phyloP scores from a whole-genome alignment of 2,113 vertebrate genomes.

The Dendrocopos noguchii region DNA sequence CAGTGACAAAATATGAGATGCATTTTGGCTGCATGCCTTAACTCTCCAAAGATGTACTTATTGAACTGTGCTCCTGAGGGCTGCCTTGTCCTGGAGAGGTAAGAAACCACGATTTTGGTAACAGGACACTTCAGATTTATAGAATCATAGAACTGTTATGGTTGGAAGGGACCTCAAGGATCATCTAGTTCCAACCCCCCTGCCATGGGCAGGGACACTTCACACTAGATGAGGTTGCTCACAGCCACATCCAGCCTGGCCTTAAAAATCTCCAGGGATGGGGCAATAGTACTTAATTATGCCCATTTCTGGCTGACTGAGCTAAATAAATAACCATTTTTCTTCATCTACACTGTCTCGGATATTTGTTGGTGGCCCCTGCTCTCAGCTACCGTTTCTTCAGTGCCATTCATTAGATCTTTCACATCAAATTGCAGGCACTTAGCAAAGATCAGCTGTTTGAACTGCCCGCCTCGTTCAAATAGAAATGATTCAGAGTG shows the following conservation, averaged over 20 bases:
- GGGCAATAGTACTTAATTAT: neutral
- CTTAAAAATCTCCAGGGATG: too few species aligned
- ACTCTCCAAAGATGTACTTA: neutral
- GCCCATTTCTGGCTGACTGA: neutral
- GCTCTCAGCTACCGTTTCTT: neutral
- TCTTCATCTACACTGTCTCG: neutral
- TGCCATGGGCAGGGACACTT: too few species aligned
- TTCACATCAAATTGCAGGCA: neutral
- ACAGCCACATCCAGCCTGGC: too few species aligned
- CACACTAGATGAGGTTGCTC: too few species aligned
- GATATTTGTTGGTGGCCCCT: neutral
- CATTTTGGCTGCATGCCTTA: neutral
- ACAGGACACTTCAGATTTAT: neutral
- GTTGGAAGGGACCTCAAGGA: too few species aligned
- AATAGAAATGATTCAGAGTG: neutral
- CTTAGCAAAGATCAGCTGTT: neutral
- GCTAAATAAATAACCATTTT: neutral
- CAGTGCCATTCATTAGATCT: neutral
- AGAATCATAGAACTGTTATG: too few species aligned
- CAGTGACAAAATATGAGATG: neutral
- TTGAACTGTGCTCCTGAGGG: neutral
- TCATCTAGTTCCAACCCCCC: too few species aligned
- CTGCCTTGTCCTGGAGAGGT: neutral
- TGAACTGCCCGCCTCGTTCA: accelerated
- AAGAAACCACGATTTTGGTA: neutral